Percentiles rank a stretch among this genome's conserved stretches.
These are phyloP conservation scores for Drosophila obscura DNA, from an alignment of 1,140 invertebrate species.

Conservation along the genomic window DNA sequence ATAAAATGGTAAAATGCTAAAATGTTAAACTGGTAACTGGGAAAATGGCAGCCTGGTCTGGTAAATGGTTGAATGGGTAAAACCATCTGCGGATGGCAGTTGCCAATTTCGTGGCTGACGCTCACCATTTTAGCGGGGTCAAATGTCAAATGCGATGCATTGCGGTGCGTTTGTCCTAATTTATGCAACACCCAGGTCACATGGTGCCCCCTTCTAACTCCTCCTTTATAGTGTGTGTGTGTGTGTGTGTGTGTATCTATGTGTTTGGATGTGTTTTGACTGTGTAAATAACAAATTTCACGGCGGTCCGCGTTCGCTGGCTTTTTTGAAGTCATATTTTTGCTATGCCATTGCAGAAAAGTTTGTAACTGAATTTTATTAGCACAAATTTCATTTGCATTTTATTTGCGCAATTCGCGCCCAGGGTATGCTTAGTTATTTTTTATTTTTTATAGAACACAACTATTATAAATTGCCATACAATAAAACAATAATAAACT, in stretches of 20 bases:
- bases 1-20: too few species aligned
- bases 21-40: constrained; percentile 23
- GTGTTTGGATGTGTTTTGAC: constrained; percentile 16
- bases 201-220: not conserved
- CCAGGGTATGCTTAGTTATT: constrained; percentile 1
- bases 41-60: constrained; percentile 17
- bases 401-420: constrained; percentile 66
- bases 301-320: constrained; percentile 33
- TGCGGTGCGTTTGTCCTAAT: constrained; percentile 50
- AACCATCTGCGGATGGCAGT: constrained; percentile 60
- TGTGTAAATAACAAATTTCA: constrained; percentile 66
- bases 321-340: constrained; percentile 49
- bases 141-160: constrained; percentile 63
- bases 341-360: constrained; percentile 53
- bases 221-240: constrained; percentile 13
- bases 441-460: constrained; percentile 23
- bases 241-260: not conserved
- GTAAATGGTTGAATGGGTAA: constrained; percentile 39
- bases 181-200: constrained; percentile 59
- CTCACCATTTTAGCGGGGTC: constrained; percentile 38
- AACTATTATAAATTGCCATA: constrained; percentile 62
- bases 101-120: constrained; percentile 55
- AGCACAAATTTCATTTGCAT: constrained; percentile 79
- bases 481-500: constrained; percentile 57
- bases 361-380: constrained; percentile 79